Evolutionary conservation across 2,888 invertebrate species (phyloP), one percentile per base, ranked within the genome.

Genomic region (Mesoligia furuncula): DNA sequence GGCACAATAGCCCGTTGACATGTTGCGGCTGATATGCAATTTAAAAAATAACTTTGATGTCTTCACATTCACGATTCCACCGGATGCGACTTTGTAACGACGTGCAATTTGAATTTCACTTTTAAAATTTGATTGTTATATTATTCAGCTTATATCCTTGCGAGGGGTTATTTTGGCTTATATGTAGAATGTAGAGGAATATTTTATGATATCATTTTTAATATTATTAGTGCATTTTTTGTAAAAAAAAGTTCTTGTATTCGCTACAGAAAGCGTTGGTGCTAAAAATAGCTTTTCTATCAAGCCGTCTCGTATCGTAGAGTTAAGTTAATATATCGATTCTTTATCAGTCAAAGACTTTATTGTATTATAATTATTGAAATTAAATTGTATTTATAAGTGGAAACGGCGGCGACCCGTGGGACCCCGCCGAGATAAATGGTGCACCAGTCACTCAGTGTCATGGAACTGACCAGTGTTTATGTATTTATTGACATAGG

Each of bases 331-430:
- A 84, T 87, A 84, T 77, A 79, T 80, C 77, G 77, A 77, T 77
- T 74, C 59, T 74, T 85, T 96, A 96, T 96, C 95, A 95, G 95
- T 95, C 95, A 95, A 94, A 95, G 96, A 96, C 95, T 94, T 93
- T 91, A 93, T 92, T 95, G 93, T 92, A 91, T 92, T 91, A 92
- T 95, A 94, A 96, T 95, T 95, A 96, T 93, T 95, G 93, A 94
- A 95, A 95, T 95, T 95, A 94, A 95, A 95, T 93, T 92, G 94
- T 95, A 96, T 96, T 95, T 95, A 96, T 96, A 95, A 92, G 90
- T 85, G 91, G 89, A 91, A 92, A 93, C 90, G 90, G 90, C 90
- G 89, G 90, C 90, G 95, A 95, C 95, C 95, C 90, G 86, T 76
- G 85, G 89, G 92, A 92, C 93, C 94, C 87, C 86, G 86, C 87